Percentiles rank a stretch among this genome's conserved stretches.
Conservation (phyloP, 2,797 vertebrate genomes). For the Enoplosus armatus region DNA sequence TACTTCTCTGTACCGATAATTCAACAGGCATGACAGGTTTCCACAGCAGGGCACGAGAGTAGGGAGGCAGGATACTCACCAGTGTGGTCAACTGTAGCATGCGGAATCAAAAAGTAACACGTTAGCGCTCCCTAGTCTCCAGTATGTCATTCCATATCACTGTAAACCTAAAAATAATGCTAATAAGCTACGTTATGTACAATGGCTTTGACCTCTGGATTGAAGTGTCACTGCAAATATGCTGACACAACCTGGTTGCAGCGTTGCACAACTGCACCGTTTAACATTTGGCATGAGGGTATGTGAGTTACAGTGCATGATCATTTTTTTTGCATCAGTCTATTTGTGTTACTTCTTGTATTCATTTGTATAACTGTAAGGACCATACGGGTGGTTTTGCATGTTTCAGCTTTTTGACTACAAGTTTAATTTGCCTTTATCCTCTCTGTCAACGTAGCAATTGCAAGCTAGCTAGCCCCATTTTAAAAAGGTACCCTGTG, state of each 20-base stretch:
- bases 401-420: background rate
- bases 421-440: background rate
- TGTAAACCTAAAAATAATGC: slow-evolving; percentile 13
- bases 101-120: slow-evolving; percentile 82
- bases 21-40: slow-evolving; percentile 55
- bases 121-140: slow-evolving; percentile 73
- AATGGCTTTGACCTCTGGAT: background rate
- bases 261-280: background rate
- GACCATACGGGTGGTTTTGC: background rate
- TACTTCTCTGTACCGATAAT: slow-evolving; percentile 25
- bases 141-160: slow-evolving; percentile 25
- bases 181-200: background rate
- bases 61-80: slow-evolving; percentile 80
- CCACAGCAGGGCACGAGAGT: slow-evolving; percentile 51
- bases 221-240: background rate
- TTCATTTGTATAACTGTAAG: too few relatives aligned
- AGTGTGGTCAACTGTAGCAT: slow-evolving; percentile 87
- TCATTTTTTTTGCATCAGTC: background rate
- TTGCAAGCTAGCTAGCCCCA: background rate
- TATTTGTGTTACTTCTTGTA: background rate
- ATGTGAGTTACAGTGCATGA: background rate
- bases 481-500: background rate
- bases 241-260: background rate
- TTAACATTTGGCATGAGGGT: background rate
- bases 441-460: background rate